Conservation (phyloP, 64 coral and sea anemone genomes). For the Actinia tenebrosa region DNA sequence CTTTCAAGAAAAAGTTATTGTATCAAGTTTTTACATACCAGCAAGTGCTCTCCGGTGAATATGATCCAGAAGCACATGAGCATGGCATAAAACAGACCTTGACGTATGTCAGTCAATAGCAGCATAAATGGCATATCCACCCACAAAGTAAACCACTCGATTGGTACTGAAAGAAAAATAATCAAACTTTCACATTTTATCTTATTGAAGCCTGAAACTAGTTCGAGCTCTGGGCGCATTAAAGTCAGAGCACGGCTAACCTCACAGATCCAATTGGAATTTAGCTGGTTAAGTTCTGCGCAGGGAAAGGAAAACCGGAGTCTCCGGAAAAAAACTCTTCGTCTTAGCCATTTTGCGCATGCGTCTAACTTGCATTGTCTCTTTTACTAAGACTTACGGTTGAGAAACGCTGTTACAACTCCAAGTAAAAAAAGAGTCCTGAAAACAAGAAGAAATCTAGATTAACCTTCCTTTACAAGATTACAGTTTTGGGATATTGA, state of each 20-base stretch:
- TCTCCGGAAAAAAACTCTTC: too few species aligned
- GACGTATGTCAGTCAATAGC: slow-evolving; percentile 75
- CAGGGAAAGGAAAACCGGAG: too few species aligned
- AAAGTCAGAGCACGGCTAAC: too few species aligned
- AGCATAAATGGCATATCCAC: slow-evolving; percentile 90
- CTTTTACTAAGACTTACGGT: slow-evolving; percentile 55
- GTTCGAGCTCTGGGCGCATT: too few species aligned
- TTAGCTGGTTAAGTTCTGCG: too few species aligned
- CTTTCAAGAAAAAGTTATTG: too few species aligned
- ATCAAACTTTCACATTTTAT: too few species aligned
- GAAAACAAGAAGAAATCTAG: neutral
- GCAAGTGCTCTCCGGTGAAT: slow-evolving; percentile 91
- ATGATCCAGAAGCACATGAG: slow-evolving; percentile 92
- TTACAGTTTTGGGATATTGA: neutral
- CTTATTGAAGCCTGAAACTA: too few species aligned
- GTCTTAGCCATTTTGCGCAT: too few species aligned
- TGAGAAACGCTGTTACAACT: slow-evolving; percentile 51
- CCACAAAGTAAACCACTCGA: slow-evolving; percentile 94
- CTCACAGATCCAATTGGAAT: too few species aligned
- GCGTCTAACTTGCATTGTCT: too few species aligned
- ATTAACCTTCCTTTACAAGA: neutral
- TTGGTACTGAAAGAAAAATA: slow-evolving; percentile 48
- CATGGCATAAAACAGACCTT: slow-evolving; percentile 84
- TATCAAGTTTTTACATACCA: slow-evolving; percentile 39
- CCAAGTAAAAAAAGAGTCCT: slow-evolving; percentile 78